Evolutionary conservation across 2,797 vertebrate species (phyloP), one percentile per base, ranked within the genome.

Genomic region (Carcharodon carcharias): DNA sequence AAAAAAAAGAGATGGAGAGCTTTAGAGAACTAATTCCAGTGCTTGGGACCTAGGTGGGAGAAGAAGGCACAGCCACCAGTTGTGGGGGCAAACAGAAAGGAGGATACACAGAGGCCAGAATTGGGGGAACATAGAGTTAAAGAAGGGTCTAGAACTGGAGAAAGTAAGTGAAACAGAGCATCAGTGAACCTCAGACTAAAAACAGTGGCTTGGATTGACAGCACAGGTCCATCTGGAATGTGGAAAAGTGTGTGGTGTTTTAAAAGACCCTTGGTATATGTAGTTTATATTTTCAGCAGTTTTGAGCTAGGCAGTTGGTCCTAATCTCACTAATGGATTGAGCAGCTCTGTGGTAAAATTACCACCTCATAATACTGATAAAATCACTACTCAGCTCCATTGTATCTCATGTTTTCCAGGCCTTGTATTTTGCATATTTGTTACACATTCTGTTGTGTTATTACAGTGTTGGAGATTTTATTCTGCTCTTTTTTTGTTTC

Each of bases 401-500:
- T 95, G 94, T 95, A 54, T 73, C 50, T 95, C 94, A 11, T 95
- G 94, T n/a, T 95, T 77, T 58, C 5, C 94, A 95, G 94, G 45
- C 94, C 69, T 56, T 95, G 67, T 77, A 73, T 56, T 95, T 95
- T 95, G 94, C 94, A 95, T 95, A 56, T 71, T 95, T 95, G 65
- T 95, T 95, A n/a, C 94, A 95, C 94, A 95, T 95, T 73, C 94
- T 95, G 94, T 95, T 95, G 94, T 95, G 94, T 95, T 95, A 95
- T 95, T 95, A 95, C 94, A 95, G 67, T 63, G 91, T 93, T 67
- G 94, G 69, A 77, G 69, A 73, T 95, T 71, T 56, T 56, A 95
- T 95, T 71, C 69, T 95, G 94, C 94, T 95, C 94, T 95, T 95
- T 95, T 69, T 67, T 50, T 95, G 65, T 95, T 73, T 95, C 69